Conservation (phyloP, 2,113 vertebrate genomes). For the Colius striatus region DNA sequence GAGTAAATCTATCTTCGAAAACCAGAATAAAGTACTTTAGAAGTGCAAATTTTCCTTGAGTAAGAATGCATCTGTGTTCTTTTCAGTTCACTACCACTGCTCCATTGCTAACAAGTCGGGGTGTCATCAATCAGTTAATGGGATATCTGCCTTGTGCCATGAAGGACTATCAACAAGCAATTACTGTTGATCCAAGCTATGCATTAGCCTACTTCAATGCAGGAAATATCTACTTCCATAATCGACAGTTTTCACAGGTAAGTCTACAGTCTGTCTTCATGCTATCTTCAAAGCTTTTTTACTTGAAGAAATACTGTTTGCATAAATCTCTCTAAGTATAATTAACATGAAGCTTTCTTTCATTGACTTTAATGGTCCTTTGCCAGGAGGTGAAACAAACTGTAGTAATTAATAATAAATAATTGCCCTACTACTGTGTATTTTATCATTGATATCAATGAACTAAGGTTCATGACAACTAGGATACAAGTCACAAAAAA, state of each 20-base stretch:
- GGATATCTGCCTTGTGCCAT: slow-evolving; percentile 76
- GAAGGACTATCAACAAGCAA: slow-evolving; percentile 80
- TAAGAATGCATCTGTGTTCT: background rate
- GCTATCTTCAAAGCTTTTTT: background rate
- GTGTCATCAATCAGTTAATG: slow-evolving; percentile 81
- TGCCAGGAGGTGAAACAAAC: background rate
- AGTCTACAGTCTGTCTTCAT: background rate
- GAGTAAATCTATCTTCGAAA: background rate
- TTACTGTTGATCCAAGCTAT: slow-evolving; percentile 74
- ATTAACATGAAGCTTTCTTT: background rate
- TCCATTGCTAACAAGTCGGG: slow-evolving; percentile 79
- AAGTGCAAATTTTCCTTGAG: background rate
- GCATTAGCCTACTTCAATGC: slow-evolving; percentile 81
- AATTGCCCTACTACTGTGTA: background rate
- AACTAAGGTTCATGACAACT: background rate
- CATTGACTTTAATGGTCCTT: background rate
- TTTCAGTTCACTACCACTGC: slow-evolving; percentile 76
- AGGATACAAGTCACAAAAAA: background rate
- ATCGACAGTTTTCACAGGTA: slow-evolving; percentile 83
- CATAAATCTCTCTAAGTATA: background rate
- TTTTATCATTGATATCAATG: background rate
- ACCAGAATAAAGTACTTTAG: background rate
- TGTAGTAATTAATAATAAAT: background rate
- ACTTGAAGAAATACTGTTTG: background rate
- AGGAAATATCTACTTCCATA: slow-evolving; percentile 81